Base-by-base conservation (phyloP, 2,888 invertebrate genomes). In the Palloptera scutellata region DNA sequence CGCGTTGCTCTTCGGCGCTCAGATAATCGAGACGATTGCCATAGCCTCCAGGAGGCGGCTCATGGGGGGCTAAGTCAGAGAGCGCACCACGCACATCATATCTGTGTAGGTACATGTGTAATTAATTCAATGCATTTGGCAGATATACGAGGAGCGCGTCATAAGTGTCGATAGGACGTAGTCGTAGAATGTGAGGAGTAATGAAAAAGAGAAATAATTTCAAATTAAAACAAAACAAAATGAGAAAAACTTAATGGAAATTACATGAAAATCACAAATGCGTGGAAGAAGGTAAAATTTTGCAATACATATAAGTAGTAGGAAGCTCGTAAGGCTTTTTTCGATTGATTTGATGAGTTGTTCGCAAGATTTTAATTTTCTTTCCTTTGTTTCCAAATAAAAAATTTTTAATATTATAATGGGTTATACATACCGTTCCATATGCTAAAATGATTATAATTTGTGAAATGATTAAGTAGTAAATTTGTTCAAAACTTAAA, bases 41-140 rank as follows among this genome's bases (percentile, higher is more conserved):
- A 81, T 87, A 89, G 75, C 92, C 92, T 76, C 93, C 93, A 73
- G 92, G 92, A 8, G 91, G 87, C 62, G 92, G 91, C 86, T 97
- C 97, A 82, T 91, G 91, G 42, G 88, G 87, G 62, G 88, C 86
- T 79, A 97, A 87, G 86, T 98, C 97, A 78, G 92, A 92, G 76
- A 98, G 88, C 66, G 96, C 93, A 68, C 96, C 97, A 75, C 98
- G 89, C 71, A 95, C 95, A 87, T 98, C 98, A 86, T 97, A 98
- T 88, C 97, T 97, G 67, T 17, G 43, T 40, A n/a, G 15, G 54
- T 12, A 3, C n/a, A 8, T 19, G 13, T 15, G 40, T 12, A n/a
- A 42, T 43, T 1, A 43, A 43, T 57, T 13, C 20, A 11, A 40
- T n/a, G 40, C 40, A 41, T 59, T 30, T 41, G 58, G 30, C 6